Base-by-base conservation (phyloP, 2,888 invertebrate genomes). In the Enchytraeus crypticus region DNA sequence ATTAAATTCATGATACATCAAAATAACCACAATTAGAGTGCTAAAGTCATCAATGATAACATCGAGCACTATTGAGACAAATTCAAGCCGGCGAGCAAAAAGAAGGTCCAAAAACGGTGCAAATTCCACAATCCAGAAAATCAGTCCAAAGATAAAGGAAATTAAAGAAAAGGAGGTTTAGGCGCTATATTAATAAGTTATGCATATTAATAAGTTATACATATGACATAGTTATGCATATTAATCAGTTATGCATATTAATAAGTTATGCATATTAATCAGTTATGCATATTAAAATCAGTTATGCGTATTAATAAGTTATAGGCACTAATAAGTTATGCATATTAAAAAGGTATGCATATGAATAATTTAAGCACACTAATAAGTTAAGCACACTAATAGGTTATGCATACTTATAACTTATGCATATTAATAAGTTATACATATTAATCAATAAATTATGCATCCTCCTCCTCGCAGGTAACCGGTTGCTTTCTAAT, bases 401-500 rank as follows among this genome's bases (percentile, higher is more conserved):
- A 38, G 18, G 38, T 38, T 38, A 38, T 38, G 18, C 18, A 38
- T 18, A 38, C 18, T 38, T 8, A 38, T 38, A 38, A 38, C 11
- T 38, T 38, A 38, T 38, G 18, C 18, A 18, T 18, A 38, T 38
- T 38, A 18, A 38, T 38, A 38, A 38, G 38, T 38, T 38, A 38
- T 38, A 38, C 8, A 38, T 18, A 38, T 38, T 38, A 38, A 38
- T n/a, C n/a, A n/a, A n/a, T n/a, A n/a, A n/a, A n/a, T n/a, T n/a
- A n/a, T n/a, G n/a, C n/a, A n/a, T n/a, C n/a, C n/a, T n/a, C n/a
- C n/a, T n/a, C n/a, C n/a, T n/a, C 8, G 23, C 27, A 59, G 59
- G n/a, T 51, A 8, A 26, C 58, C 21, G 61, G 61, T 26, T 8
- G 53, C 2, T 30, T 61, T 4, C 49, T 61, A 58, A 61, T 61